These are phyloP conservation scores for Athetis lepigone DNA, from an alignment of 2,888 invertebrate genomes.

Conservation along the genomic window DNA sequence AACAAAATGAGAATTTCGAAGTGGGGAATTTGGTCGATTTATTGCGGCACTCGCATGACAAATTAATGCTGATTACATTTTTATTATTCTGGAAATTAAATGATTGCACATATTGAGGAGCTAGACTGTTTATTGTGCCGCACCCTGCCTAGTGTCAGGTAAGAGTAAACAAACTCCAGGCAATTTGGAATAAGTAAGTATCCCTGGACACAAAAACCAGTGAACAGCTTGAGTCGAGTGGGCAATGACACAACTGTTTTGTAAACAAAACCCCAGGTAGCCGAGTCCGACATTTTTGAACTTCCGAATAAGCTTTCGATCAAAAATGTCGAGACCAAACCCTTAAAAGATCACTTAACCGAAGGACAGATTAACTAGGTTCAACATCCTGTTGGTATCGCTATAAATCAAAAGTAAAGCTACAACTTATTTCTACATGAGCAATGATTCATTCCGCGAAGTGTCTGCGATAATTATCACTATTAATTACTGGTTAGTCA, in stretches of 20 bases:
- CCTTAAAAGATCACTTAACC: constrained; percentile 19
- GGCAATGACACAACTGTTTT: constrained; percentile 45
- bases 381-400: constrained; percentile 56
- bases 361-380: constrained; percentile 38
- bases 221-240: constrained; percentile 22
- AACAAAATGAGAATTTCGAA: constrained; percentile 73
- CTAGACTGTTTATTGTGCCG: constrained; percentile 31
- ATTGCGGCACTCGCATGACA: constrained; percentile 72
- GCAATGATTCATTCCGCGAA: constrained; percentile 54
- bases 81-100: constrained; percentile 74
- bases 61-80: constrained; percentile 75
- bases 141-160: constrained; percentile 18
- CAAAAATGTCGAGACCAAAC: constrained; percentile 17
- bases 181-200: constrained; percentile 26
- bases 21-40: constrained; percentile 75
- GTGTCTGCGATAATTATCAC: constrained; percentile 62
- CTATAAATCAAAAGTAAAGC: constrained; percentile 54
- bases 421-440: constrained; percentile 45
- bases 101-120: constrained; percentile 58
- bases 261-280: constrained; percentile 48
- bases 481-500: constrained; percentile 63
- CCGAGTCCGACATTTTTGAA: constrained; percentile 21
- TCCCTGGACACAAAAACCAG: constrained; percentile 35
- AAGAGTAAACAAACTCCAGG: constrained; percentile 34
- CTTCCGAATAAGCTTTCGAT: constrained; percentile 17